Conservation (phyloP, 2,888 invertebrate species). For the Slavum lentiscoides region DNA sequence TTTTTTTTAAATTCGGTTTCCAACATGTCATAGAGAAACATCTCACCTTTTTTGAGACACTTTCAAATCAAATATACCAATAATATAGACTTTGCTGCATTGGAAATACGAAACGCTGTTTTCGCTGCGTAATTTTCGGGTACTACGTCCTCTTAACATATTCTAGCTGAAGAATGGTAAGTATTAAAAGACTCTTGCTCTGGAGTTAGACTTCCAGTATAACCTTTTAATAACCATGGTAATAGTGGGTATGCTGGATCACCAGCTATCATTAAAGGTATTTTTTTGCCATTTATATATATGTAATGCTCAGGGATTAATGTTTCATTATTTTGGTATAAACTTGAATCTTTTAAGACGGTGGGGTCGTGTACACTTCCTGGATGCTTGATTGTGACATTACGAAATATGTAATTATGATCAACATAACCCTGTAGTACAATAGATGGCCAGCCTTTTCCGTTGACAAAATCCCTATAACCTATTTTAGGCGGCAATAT, state of each 20-base stretch:
- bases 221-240: conserved; percentile 55
- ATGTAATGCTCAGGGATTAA: conserved; percentile 36
- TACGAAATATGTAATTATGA: conserved; percentile 33
- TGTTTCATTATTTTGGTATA: conserved; percentile 8
- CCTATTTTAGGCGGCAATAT: conserved; percentile 24
- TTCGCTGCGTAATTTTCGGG: too few species aligned
- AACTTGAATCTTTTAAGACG: conserved; percentile 30
- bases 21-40: too few species aligned
- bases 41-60: too few species aligned
- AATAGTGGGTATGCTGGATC: conserved; percentile 56
- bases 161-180: conserved; percentile 43
- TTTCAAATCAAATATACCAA: too few species aligned
- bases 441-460: conserved; percentile 34
- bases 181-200: conserved; percentile 56
- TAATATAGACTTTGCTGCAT: too few species aligned
- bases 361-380: conserved; percentile 16
- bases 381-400: conserved; percentile 23
- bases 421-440: conserved; percentile 28
- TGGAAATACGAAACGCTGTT: too few species aligned
- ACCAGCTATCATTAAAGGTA: conserved; percentile 55
- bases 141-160: too few species aligned
- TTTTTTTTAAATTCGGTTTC: too few species aligned
- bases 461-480: conserved; percentile 35
- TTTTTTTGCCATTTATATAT: conserved; percentile 51
- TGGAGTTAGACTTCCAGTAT: conserved; percentile 51